phyloP scores from a whole-genome alignment of 2,797 vertebrate species.

The Neostethus bicornis region DNA sequence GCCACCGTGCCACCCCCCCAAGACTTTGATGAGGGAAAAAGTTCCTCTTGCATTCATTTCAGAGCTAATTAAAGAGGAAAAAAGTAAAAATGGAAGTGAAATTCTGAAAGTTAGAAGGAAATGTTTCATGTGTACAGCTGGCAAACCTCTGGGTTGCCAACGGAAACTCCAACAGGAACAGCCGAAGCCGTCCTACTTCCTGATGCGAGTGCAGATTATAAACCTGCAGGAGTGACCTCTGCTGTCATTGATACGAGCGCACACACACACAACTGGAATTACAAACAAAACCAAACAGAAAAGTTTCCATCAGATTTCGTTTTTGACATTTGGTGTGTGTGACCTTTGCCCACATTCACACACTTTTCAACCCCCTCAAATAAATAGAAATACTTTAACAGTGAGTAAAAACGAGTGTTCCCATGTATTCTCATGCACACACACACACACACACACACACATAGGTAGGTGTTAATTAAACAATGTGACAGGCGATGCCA shows the following conservation, averaged over 20 bases:
- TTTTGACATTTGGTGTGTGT: no score
- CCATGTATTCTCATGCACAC: not conserved
- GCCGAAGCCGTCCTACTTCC: constrained; percentile 65
- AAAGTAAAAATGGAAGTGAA: constrained; percentile 13
- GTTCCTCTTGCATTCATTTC: no score
- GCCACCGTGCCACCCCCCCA: no score
- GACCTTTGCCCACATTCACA: no score
- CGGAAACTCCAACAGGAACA: constrained; percentile 66
- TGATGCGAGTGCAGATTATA: constrained; percentile 75
- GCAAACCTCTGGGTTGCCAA: constrained; percentile 74
- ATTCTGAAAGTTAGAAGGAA: constrained; percentile 38
- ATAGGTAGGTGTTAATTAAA: constrained; percentile 75
- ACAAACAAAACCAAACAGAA: not conserved
- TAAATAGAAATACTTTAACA: not conserved
- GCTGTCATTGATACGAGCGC: constrained; percentile 64
- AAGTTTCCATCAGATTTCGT: not conserved
- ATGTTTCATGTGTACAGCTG: constrained; percentile 68
- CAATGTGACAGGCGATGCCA: constrained; percentile 76
- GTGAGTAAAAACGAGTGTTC: not conserved
- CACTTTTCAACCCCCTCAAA: not conserved
- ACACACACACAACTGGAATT: constrained; percentile 15
- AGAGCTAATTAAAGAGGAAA: constrained; percentile 48
- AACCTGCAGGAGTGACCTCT: constrained; percentile 73
- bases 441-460: constrained; percentile 25
- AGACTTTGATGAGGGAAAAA: no score